Base-by-base conservation (phyloP, 2,113 vertebrate genomes). In the Anthoscopus minutus region DNA sequence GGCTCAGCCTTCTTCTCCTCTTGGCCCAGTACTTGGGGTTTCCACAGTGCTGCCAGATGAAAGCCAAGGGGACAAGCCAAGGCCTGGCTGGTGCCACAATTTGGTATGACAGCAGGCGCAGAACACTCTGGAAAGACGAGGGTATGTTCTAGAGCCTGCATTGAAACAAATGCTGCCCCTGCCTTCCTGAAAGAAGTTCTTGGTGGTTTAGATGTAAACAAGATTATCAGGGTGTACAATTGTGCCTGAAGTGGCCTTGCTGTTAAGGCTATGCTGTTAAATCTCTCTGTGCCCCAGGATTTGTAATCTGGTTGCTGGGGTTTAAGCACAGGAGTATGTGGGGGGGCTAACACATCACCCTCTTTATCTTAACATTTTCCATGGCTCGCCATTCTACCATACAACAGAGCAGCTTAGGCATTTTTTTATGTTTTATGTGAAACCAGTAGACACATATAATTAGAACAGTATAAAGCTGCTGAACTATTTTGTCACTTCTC, bases 171-270 rank as follows among this genome's bases (percentile, higher is more conserved):
- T 19, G 40, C 30, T 50, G 18, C 24, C 13, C 2, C 6, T 64
- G 37, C 13, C 38, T 54, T 4, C 35, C n/a, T 51, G 20, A 17
- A 62, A 28, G 7, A 58, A 15, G 5, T 13, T 19, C 6, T 28
- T 57, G 10, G 11, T 62, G 33, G 5, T 54, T 76, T 60, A 33
- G 20, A 4, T 28, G 11, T 35, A 12, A 76, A 66, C 24, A 66
- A 13, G 44, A 22, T 27, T 35, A 15, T 28, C 0, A 1, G 10
- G 25, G 4, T 65, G 4, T 20, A 18, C 19, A n/a, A 0, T 18
- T 45, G n/a, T 45, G 38, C 33, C 33, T 27, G 37, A 57, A 48
- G 51, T 9, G 21, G 35, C 48, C 35, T 60, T 40, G 48, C 31
- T 42, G 12, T 60, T 28, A 38, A 21, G 54, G 13, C 19, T 22